phyloP scores from a whole-genome alignment of 2,888 invertebrate genomes.

The Cyrtodaria siliqua region DNA sequence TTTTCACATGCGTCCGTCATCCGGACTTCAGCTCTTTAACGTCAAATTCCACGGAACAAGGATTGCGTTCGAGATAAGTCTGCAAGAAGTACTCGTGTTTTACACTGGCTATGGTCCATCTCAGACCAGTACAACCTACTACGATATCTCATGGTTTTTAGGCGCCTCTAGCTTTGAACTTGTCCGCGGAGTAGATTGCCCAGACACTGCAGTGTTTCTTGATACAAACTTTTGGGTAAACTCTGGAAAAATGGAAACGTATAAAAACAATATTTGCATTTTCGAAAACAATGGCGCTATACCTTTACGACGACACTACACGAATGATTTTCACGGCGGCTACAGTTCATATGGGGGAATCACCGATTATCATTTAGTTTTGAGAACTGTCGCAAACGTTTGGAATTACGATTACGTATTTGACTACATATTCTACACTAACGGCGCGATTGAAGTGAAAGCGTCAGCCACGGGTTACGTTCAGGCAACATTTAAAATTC shows the following conservation, averaged over 20 bases:
- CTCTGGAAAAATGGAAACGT: conserved; percentile 39
- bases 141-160: conserved; percentile 71
- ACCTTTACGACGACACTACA: conserved; percentile 76
- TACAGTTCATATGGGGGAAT: conserved; percentile 70
- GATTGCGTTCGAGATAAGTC: conserved; percentile 78
- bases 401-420: conserved; percentile 80
- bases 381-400: conserved; percentile 72
- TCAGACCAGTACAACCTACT: conserved; percentile 64
- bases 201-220: conserved; percentile 74
- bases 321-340: conserved; percentile 55
- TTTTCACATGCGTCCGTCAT: conserved; percentile 67
- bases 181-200: conserved; percentile 80
- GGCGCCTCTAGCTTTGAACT: conserved; percentile 73
- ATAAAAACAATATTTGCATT: conserved; percentile 73
- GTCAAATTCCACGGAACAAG: conserved; percentile 73
- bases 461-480: conserved; percentile 76
- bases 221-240: conserved; percentile 67
- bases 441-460: conserved; percentile 75
- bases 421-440: conserved; percentile 76
- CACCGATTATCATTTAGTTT: conserved; percentile 70
- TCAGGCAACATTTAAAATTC: conserved; percentile 63
- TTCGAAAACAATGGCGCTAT: conserved; percentile 76
- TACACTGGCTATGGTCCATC: conserved; percentile 74
- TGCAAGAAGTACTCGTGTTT: conserved; percentile 75
- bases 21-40: conserved; percentile 74